Base-by-base conservation (phyloP, 2,113 vertebrate genomes). In the Gavia stellata region DNA sequence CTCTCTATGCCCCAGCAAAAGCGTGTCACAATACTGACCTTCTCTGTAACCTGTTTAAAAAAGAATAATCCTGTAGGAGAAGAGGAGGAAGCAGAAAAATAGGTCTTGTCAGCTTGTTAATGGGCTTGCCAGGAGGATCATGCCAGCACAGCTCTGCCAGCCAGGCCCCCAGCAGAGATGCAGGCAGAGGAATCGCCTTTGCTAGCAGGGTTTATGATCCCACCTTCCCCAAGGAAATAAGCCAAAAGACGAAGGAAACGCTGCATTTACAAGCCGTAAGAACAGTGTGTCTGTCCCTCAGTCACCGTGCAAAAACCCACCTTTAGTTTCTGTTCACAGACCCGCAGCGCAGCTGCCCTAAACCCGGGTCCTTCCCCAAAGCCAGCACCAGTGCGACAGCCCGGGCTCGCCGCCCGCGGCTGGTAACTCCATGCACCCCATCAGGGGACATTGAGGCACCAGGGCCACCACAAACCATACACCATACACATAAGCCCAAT, bases 21-120 rank as follows among this genome's bases (percentile, higher is more conserved):
- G 71, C 5, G 19, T 28, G n/a, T 34, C 7, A 13, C 62, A 52
- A 89, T 33, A 53, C 25, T 17, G 67, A 84, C 58, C 77, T 77
- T 34, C 75, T 89, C 73, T 90, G 74, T 45, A 65, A 90, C 18
- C 19, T 70, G 40, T 74, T 92, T 85, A 56, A 50, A 75, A 88
- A 65, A n/a, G 36, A 94, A 82, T 47, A 86, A 91, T 56, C 70
- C 86, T 33, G 49, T 17, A 90, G 49, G 23, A 72, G 61, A 84
- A n/a, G 65, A 67, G 52, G 34, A 85, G 33, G 62, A 85, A 61
- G 44, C 29, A 90, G 65, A 80, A 83, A 77, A 88, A 52, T 13
- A 63, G 88, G 24, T 31, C 34, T 36, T 75, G 49, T 61, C 66
- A 65, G 56, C n/a, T 78, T 7, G 3, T 42, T 85, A 84, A 84